Base-by-base conservation (phyloP, 53 echinoderm and acorn worm genomes). In the Stichopus horrens region DNA sequence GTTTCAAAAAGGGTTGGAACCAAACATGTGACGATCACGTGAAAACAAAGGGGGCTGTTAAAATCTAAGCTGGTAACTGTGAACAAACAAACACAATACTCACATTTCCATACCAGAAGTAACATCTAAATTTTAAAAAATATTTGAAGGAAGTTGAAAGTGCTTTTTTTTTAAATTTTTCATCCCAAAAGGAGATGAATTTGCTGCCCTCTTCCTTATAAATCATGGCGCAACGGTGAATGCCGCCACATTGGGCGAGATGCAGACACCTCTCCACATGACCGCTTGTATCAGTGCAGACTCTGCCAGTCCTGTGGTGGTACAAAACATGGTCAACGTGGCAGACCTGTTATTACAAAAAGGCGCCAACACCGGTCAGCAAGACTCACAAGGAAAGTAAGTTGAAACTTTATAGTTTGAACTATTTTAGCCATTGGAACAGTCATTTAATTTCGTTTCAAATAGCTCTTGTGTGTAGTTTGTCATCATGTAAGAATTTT, bases 151-250 rank as follows among this genome's bases (percentile, higher is more conserved):
- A 51, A 8, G 9, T 23, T 75, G 8, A 75, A 75, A 0, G 18
- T 51, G 8, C 10, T 8, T n/a, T 18, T 79, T 10, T 51, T 79
- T 66, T 73, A 3, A 52, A 18, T n/a, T 55, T 81, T 5, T 84
- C 52, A 21, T 77, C 52, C 23, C 21, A 13, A 9, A 74, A 87
- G 87, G 87, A 74, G 99, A 99, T 90, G 96, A 99, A 76, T 99
- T 99, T 84, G 94, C 99, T 6, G 89, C 96, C n/a, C 91, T 89
- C 88, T 99, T 99, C 91, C 92, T 99, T 23, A 96, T 99, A 79
- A 93, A 96, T 58, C 80, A 93, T 8, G 92, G 88, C 11, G 90
- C 99, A 9, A 93, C 91, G 23, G 91, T 93, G 54, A 99, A 96
- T 53, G 94, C 96, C 16, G 93, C 94, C 57, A 99, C 92, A 20